These are phyloP conservation scores for Girardia tigrina DNA, from an alignment of 2,888 invertebrate species.

Conservation along the genomic window DNA sequence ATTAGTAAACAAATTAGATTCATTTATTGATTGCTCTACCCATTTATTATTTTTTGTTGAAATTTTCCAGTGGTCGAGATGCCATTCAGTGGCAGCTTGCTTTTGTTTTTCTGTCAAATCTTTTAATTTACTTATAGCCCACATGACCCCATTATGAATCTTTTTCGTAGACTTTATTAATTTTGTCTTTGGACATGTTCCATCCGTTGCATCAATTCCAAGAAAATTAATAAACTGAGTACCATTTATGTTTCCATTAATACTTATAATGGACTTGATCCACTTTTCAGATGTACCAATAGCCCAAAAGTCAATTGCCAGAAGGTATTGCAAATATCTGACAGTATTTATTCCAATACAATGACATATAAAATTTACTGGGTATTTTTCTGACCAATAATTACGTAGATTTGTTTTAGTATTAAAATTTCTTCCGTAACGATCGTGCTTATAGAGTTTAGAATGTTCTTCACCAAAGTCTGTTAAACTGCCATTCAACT, in stretches of 20 bases:
- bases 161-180: slow-evolving; percentile 30
- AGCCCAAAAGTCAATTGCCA: slow-evolving; percentile 31
- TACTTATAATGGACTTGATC: slow-evolving; percentile 33
- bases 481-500: neutral
- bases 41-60: neutral
- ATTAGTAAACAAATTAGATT: slow-evolving; percentile 30
- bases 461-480: slow-evolving; percentile 35
- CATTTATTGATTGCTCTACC: neutral
- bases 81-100: slow-evolving; percentile 25
- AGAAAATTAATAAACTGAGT: slow-evolving; percentile 29
- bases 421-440: slow-evolving; percentile 33
- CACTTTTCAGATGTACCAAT: slow-evolving; percentile 29
- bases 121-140: neutral
- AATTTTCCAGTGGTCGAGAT: slow-evolving; percentile 31
- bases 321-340: slow-evolving; percentile 29
- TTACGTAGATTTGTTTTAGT: slow-evolving; percentile 13
- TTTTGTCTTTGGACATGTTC: slow-evolving; percentile 16
- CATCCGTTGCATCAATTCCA: slow-evolving; percentile 25
- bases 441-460: slow-evolving; percentile 2
- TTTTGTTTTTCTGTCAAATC: neutral
- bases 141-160: slow-evolving; percentile 12
- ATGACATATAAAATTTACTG: slow-evolving; percentile 34
- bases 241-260: slow-evolving; percentile 34
- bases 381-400: slow-evolving; percentile 33
- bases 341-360: slow-evolving; percentile 34